These are phyloP conservation scores for Lepidurus apus DNA, from an alignment of 1,140 invertebrate species.

Conservation along the genomic window DNA sequence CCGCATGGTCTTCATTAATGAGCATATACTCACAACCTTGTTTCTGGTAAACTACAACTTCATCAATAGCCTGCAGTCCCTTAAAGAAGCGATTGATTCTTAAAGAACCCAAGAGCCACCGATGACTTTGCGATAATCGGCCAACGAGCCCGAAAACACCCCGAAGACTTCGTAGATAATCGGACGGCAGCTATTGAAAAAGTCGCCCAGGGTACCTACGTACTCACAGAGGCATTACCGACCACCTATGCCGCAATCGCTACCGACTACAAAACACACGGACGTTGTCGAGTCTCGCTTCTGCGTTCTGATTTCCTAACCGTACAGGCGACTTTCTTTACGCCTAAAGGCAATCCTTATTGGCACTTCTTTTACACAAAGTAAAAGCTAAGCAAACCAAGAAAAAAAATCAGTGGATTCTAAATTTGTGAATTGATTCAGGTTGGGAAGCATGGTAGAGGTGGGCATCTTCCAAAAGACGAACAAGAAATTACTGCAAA, in stretches of 20 bases:
- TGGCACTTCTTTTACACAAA: slow-evolving; percentile 3
- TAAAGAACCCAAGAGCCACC: not conserved
- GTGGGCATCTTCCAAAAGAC: not conserved
- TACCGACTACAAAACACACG: not conserved
- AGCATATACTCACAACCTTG: not conserved
- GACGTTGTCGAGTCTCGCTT: not conserved
- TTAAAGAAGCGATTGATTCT: too few relatives aligned
- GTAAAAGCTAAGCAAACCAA: not conserved
- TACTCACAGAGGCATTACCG: not conserved
- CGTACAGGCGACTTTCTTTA: not conserved
- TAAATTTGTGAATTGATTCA: not conserved
- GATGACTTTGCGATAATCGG: not conserved
- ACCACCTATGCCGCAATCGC: not conserved
- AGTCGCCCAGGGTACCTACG: not conserved
- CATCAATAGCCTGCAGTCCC: too few relatives aligned
- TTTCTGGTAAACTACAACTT: not conserved
- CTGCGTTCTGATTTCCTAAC: slow-evolving; percentile 1
- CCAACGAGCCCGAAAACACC: not conserved
- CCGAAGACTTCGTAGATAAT: not conserved
- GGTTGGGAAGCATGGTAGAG: not conserved
- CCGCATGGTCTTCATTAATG: not conserved
- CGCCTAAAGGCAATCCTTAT: not conserved
- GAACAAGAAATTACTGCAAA: not conserved
- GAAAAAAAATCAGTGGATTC: not conserved
- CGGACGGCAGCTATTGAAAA: not conserved